These are phyloP conservation scores for Puffinus mauretanicus DNA, from an alignment of 2,113 vertebrate genomes.

Conservation along the genomic window DNA sequence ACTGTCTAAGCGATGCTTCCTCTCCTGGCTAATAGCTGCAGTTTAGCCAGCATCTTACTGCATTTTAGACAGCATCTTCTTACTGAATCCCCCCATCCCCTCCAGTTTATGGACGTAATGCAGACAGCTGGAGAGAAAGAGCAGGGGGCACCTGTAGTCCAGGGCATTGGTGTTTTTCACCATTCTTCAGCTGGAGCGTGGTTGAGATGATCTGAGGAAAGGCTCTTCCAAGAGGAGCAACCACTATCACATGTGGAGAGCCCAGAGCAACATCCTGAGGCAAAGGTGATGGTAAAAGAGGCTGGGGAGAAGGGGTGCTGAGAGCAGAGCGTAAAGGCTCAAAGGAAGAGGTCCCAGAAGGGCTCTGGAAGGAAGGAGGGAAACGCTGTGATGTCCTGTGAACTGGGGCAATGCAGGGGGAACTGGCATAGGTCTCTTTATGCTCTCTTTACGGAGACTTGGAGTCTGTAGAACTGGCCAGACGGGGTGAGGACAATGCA, in stretches of 20 bases:
- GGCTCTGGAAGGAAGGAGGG: background rate
- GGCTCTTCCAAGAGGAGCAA: background rate
- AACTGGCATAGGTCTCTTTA: background rate
- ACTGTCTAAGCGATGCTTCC: background rate
- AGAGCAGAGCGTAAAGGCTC: background rate
- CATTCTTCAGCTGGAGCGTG: background rate
- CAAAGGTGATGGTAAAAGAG: background rate
- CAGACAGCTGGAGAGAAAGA: background rate
- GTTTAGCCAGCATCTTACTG: background rate
- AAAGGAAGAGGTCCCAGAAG: background rate
- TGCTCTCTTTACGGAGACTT: background rate
- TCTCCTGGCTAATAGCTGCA: background rate
- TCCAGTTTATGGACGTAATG: background rate
- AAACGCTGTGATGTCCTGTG: background rate
- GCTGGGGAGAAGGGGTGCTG: background rate
- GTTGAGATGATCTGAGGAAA: background rate
- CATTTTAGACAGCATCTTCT: background rate
- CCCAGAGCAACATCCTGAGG: background rate
- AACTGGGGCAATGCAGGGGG: fast-evolving
- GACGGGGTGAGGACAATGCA: background rate
- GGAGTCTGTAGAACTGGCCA: background rate
- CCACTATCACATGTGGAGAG: background rate
- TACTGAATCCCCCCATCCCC: background rate
- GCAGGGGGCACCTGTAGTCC: background rate
- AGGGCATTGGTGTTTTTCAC: background rate